phyloP scores from a whole-genome alignment of 2,797 vertebrate species.

The Thripadectes ignobilis region DNA sequence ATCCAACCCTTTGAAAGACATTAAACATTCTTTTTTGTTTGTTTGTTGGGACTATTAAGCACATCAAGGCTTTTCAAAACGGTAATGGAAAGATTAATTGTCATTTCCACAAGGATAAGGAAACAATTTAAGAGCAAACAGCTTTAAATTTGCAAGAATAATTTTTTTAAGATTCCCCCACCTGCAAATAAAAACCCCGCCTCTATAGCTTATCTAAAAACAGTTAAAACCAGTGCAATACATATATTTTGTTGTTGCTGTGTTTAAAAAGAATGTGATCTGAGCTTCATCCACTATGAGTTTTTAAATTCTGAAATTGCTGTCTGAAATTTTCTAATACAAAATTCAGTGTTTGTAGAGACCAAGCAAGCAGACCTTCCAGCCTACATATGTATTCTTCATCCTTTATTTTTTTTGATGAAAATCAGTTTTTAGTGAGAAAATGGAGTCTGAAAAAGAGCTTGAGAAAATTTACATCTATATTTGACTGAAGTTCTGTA shows the following conservation, averaged over 20 bases:
- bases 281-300: background rate
- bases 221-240: background rate
- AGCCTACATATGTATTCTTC: background rate
- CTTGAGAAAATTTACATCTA: background rate
- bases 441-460: background rate
- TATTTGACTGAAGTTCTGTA: background rate
- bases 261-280: background rate
- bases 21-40: background rate
- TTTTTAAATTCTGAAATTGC: slow-evolving; percentile 2
- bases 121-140: background rate
- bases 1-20: background rate
- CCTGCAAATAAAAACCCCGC: background rate
- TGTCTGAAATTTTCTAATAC: slow-evolving; percentile 1
- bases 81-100: background rate
- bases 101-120: background rate
- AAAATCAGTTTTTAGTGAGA: background rate
- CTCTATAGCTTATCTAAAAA: background rate
- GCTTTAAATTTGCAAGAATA: background rate
- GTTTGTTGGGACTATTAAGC: background rate
- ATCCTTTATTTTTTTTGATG: background rate
- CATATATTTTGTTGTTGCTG: background rate
- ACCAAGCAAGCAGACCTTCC: background rate
- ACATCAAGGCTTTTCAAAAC: background rate
- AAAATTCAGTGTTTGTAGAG: background rate
- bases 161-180: background rate